Percentiles rank a stretch among this genome's conserved stretches.
phyloP scores from a whole-genome alignment of 2,113 vertebrate species.

The Amblyornis subalaris region DNA sequence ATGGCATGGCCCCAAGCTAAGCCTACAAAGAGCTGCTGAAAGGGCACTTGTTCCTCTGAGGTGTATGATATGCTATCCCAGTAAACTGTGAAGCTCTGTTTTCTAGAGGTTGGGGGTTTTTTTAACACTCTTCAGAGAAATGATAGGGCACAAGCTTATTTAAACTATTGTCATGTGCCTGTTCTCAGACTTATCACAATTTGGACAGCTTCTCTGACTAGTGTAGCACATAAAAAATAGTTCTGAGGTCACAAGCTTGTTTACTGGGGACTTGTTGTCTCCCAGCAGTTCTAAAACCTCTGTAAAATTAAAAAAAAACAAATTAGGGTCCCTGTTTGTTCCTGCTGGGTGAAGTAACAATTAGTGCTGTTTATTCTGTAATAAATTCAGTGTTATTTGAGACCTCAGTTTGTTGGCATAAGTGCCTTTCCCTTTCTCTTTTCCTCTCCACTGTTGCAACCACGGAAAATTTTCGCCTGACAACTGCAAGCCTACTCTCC shows the following conservation, averaged over 20 bases:
- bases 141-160: neutral
- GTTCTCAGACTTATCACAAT: neutral
- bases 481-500: neutral
- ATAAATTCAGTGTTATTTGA: neutral
- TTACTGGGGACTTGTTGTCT: neutral
- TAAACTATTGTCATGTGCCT: neutral
- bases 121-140: neutral
- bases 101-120: neutral
- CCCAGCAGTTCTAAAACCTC: neutral
- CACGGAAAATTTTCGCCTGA: neutral
- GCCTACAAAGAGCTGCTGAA: neutral
- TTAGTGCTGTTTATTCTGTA: neutral
- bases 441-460: neutral
- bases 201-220: neutral
- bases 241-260: neutral
- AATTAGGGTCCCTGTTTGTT: neutral
- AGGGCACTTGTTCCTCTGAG: neutral
- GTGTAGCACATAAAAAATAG: neutral
- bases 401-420: neutral
- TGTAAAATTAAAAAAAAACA: neutral
- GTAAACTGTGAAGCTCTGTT: neutral
- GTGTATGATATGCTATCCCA: neutral
- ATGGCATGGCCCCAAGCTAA: neutral
- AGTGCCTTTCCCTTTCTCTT: neutral
- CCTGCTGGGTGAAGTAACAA: neutral